Base-by-base conservation (phyloP, 2,888 invertebrate genomes). In the Rhaphigaster nebulosa region DNA sequence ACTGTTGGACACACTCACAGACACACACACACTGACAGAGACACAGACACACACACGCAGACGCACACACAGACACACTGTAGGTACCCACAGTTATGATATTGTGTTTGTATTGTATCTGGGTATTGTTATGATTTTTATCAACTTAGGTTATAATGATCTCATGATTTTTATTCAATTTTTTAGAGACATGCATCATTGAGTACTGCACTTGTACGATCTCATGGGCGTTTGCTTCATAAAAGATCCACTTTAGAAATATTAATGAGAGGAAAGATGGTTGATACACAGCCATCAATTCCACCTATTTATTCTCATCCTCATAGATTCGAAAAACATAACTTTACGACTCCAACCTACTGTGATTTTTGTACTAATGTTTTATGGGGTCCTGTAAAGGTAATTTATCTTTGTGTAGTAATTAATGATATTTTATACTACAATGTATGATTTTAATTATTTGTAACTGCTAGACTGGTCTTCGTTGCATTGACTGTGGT, bases 361-460 rank as follows among this genome's bases (percentile, higher is more conserved):
- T 99, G 98, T 94, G 98, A 98, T 95, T 96, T 97, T 93, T 99
- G 99, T 94, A 96, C 96, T 56, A 97, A 97, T 93, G 95, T 98
- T 91, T 95, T 98, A 88, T 98, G 98, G 98, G 98, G 98, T 26
- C 97, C 98, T 90, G 97, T 98, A 90, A 97, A 97, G 95, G 97
- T 96, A 91, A 88, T 18, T 88, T 52, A 54, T 54, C 8, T 88
- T 12, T 88, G 34, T 56, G 2, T 56, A 89, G 8, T 54, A 65
- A 41, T 38, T 54, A 23, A 56, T 26, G 56, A 88, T 56, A 56
- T 34, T 0, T 45, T 84, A 45, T 1, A 23, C 4, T 41, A 3
- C n/a, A 65, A 45, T 45, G 45, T 87, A 6, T 93, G 65, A 91
- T 94, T 94, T 94, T 94, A 91, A 94, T 94, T 41, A 94, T 91